phyloP scores from a whole-genome alignment of 2,113 vertebrate genomes.

The Desmodus rotundus region DNA sequence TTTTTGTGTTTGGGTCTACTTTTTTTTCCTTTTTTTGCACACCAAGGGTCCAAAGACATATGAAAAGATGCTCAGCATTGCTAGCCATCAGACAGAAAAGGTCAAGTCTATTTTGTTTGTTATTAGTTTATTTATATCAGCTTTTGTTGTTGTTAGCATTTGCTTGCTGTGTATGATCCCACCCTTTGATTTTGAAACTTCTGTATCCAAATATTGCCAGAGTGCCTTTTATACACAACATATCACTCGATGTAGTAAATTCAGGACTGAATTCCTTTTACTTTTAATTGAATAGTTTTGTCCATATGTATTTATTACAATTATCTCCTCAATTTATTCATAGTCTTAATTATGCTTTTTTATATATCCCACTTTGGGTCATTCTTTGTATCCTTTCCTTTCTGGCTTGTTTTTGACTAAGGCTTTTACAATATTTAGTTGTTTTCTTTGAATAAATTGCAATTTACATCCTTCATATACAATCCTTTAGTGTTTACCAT shows the following conservation, averaged over 20 bases:
- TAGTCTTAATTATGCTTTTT: not conserved
- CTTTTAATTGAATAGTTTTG: not conserved
- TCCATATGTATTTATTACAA: not conserved
- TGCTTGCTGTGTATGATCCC: not conserved
- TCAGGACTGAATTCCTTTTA: not conserved
- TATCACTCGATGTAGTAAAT: not conserved
- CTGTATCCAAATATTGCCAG: not conserved
- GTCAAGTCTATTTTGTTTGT: not conserved
- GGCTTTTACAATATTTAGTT: not conserved
- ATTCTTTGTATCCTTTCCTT: not conserved
- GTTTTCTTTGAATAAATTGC: not conserved
- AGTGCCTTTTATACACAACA: not conserved
- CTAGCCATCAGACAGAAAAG: too few species aligned
- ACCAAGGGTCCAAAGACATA: too few species aligned
- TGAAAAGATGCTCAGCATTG: too few species aligned
- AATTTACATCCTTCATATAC: not conserved
- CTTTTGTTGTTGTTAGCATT: not conserved
- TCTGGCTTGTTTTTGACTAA: not conserved
- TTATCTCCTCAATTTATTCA: not conserved
- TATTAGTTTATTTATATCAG: not conserved
- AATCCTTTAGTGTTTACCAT: not conserved
- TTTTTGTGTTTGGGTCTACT: not conserved
- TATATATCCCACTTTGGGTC: not conserved
- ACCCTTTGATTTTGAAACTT: not conserved
- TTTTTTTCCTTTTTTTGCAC: too few species aligned